Evolutionary conservation across 1,140 invertebrate genomes (phyloP), one percentile per base, ranked within the genome.

Genomic region (Cherax quadricarinatus): DNA sequence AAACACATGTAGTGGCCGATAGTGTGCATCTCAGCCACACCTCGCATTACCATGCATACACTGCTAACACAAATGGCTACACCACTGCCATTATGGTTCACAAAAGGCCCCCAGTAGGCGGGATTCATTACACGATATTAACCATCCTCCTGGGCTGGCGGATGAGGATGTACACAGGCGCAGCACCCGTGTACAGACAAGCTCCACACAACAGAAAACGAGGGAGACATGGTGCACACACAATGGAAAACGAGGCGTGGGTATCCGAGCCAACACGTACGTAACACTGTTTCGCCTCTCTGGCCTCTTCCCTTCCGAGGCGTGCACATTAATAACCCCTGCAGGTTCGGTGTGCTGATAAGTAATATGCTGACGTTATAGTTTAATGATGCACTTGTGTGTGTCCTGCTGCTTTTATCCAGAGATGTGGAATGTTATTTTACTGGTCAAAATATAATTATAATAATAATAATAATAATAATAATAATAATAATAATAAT

Each of bases 161-260:
- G 53, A 51, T 21, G 51, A 88, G 73, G 89, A 79, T 91, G 89
- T 86, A 86, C 73, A 78, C 57, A 66, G 70, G 90, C 84, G 60
- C 81, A 80, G 75, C 48, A 70, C 75, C 49, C 79, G 49, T 91
- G 90, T 91, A 86, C 10, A 83, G 82, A 91, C 89, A 91, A 86
- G 88, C 66, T 30, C 16, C 83, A 30, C 89, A 86, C 89, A 91
- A 91, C 70, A 86, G 90, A 87, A 70, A 80, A 91, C 83, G 75
- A 66, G 84, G 48, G 24, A 51, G 90, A 91, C 90, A 91, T 75
- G 85, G 30, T 14, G 5, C 57, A 16, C 83, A 57, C 73, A 91
- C 90, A 91, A 91, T 91, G 62, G 90, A 53, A 86, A 81, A 87
- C 84, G 84, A 91, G 82, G 78, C 73, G 90, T 87, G 73, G 90